A percentile compares a stretch with the other conserved stretches of the same genome.
These are phyloP conservation scores for Ctenopoma kingsleyae DNA, from an alignment of 2,797 vertebrate genomes.

Conservation along the genomic window DNA sequence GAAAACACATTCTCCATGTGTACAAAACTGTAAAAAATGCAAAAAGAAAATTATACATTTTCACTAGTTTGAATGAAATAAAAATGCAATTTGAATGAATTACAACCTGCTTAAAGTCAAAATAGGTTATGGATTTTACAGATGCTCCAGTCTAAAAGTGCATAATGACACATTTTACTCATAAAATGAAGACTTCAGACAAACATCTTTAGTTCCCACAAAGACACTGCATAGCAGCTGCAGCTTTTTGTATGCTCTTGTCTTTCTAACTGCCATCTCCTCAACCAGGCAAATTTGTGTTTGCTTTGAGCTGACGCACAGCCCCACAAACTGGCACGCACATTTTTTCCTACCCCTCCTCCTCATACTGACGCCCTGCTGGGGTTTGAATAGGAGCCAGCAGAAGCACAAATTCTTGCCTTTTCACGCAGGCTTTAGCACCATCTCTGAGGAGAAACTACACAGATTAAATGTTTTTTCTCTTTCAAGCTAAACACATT, in stretches of 20 bases:
- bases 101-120: neutral
- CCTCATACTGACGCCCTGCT: constrained; percentile 31
- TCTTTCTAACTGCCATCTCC: constrained; percentile 20
- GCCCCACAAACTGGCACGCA: constrained; percentile 15
- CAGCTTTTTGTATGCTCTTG: constrained; percentile 4
- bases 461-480: constrained; percentile 33
- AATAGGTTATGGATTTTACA: neutral
- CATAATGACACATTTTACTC: neutral
- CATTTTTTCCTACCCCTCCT: constrained; percentile 1
- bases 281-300: constrained; percentile 6
- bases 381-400: constrained; percentile 36
- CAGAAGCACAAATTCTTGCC: constrained; percentile 12
- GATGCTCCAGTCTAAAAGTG: neutral
- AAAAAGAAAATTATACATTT: too few relatives aligned
- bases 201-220: neutral
- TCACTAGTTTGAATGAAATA: neutral
- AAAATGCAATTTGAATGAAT: neutral
- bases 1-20: neutral
- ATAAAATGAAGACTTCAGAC: neutral
- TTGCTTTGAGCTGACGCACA: constrained; percentile 11
- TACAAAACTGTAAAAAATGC: neutral
- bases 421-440: constrained; percentile 27
- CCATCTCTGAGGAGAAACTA: constrained; percentile 13
- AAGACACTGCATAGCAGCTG: neutral
- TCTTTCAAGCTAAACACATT: constrained; percentile 32